Evolutionary conservation across 2,888 invertebrate genomes (phyloP), one percentile per base, ranked within the genome.

Genomic region (Chironomus riparius): DNA sequence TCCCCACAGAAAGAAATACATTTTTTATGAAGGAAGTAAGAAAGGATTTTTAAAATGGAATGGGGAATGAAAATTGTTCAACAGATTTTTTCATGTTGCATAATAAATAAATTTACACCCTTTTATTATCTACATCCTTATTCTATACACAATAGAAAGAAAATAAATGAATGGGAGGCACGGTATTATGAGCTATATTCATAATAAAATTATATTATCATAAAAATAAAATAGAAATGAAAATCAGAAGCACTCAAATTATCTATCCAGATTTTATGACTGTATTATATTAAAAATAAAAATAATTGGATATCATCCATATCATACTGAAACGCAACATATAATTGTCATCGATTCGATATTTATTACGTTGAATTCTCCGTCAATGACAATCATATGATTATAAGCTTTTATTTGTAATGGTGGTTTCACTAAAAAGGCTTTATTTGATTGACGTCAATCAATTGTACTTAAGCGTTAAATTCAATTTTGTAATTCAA

Each of bases 31-130:
- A 1, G 18, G 50, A n/a, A 50, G 15, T 50, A 3, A 5, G 6
- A 24, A 24, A 24, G 24, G 12, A 65, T 10, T 56, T 56, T 56
- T 56, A 1, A 15, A 3, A 3, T 50, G 47, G 74, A 6, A 47
- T 13, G 68, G 48, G 28, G 21, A 74, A 65, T 22, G 15, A 62
- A 74, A 71, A 12, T 68, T 15, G 22, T 65, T 74, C 68, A 68
- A 74, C 74, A 74, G 74, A 68, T 74, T 74, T 62, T 68, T 74
- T 15, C 68, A 48, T 74, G 72, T 72, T 72, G 24, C 4, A 71
- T 50, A n/a, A 56, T 71, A 71, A 71, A 50, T 13, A 2, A 12
- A 50, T 71, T 71, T 71, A 15, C 71, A 71, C 28, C 28, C 68
- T 38, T 47, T 68, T 38, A n/a, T 18, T 65, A 18, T 65, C 65